Evolutionary conservation across 2,113 vertebrate species (phyloP), one percentile per base, ranked within the genome.

Genomic region (Machaerirhynchus nigripectus): DNA sequence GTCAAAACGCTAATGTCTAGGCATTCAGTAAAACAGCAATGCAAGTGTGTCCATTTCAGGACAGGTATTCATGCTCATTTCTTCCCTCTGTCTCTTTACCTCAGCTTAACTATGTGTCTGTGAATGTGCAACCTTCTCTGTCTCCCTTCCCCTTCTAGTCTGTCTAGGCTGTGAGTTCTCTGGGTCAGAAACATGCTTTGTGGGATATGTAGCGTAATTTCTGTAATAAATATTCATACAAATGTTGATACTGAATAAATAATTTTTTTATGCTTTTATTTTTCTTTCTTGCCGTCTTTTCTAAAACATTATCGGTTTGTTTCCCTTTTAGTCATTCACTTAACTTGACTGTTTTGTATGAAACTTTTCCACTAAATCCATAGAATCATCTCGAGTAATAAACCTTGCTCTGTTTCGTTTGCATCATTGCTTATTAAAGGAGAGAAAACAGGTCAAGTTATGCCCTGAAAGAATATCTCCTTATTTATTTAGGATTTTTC

Each of bases 381-480:
- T 17, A 55, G 71, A 57, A 42, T 88, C 26, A 31, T 71, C 44
- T 69, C 13, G 21, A 77, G 28, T 83, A 80, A 46, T 37, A 83
- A 90, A 61, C 30, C 50, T 90, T 0, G 3, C 70, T 91, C 60
- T 2, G 5, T 90, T 94, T 92, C 61, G 69, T 93, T 97, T 90
- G 82, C 94, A 88, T 95, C 75, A 56, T 75, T 95, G 82, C 61
- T 67, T 87, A 83, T 69, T 69, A 60, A 85, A 83, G 57, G 57
- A 88, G 88, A 92, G 76, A 94, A 94, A 96, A 57, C 71, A 90
- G 95, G 94, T 83, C 94, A 94, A 71, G 59, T 76, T 94, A 77
- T 93, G 75, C 77, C 88, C 90, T 90, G 85, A 42, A 92, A 93
- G 79, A 90, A 73, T 80, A 83, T 69, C 3, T 71, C 53, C 74